Evolutionary conservation across 2,888 invertebrate species (phyloP).

Genomic region (Scrobipalpa costella): DNA sequence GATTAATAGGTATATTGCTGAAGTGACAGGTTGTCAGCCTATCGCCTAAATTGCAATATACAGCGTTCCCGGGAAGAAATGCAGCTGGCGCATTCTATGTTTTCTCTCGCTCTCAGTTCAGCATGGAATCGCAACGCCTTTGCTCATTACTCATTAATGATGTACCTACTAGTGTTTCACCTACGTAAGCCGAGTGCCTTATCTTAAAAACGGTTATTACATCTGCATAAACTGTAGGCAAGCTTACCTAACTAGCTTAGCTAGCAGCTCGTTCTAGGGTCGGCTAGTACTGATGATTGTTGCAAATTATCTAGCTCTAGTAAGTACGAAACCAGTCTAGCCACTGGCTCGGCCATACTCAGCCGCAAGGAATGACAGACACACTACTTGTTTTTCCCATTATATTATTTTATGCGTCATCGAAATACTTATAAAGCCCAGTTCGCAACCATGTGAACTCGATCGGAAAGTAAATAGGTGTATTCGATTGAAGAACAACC

Average conservation of each 20-base stretch:
- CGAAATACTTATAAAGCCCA: neutral
- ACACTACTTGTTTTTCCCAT: slow-evolving; percentile 7
- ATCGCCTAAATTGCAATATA: too few relatives aligned
- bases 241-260: neutral
- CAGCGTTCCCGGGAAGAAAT: too few relatives aligned
- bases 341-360: neutral
- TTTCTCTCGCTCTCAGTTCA: too few relatives aligned
- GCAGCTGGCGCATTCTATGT: too few relatives aligned
- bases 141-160: neutral
- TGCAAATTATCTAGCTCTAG: slow-evolving; percentile 42
- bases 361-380: neutral
- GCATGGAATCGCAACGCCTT: neutral
- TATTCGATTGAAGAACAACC: slow-evolving; percentile 43
- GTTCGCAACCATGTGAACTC: neutral
- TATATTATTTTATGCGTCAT: neutral
- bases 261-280: slow-evolving; percentile 21
- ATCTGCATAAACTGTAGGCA: slow-evolving; percentile 20
- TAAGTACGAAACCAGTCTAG: slow-evolving; percentile 52
- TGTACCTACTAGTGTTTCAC: slow-evolving; percentile 11
- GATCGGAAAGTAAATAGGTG: slow-evolving; percentile 37
- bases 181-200: slow-evolving; percentile 18
- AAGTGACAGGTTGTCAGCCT: too few relatives aligned
- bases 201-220: slow-evolving; percentile 19
- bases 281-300: slow-evolving; percentile 33
- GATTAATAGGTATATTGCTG: too few relatives aligned